phyloP scores from a whole-genome alignment of 2,888 invertebrate genomes.

The Ichneumon xanthorius region DNA sequence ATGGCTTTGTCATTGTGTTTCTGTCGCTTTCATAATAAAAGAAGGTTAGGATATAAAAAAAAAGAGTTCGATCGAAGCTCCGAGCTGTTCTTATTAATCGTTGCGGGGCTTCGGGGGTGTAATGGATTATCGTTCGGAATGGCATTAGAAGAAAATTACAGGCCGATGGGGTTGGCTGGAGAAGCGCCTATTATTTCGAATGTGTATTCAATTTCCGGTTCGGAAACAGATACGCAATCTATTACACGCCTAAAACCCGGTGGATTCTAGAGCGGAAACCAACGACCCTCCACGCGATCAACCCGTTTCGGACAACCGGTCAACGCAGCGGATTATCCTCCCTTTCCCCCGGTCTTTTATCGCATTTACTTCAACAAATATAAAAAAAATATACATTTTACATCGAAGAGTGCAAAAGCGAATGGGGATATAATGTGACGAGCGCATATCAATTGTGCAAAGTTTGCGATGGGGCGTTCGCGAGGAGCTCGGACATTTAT shows the following conservation, averaged over 20 bases:
- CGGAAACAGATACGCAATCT: constrained; percentile 69
- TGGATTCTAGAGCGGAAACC: neutral
- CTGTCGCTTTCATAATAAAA: neutral
- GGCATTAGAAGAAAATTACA: constrained; percentile 48
- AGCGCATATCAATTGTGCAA: constrained; percentile 21
- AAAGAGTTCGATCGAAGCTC: neutral
- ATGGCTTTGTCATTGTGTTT: constrained; percentile 17
- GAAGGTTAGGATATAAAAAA: constrained; percentile 2
- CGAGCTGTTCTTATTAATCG: constrained; percentile 11
- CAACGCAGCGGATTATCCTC: neutral
- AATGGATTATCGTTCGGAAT: constrained; percentile 18
- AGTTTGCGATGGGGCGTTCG: constrained; percentile 25
- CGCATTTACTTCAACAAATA: neutral
- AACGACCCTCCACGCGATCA: neutral
- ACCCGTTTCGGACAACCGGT: neutral
- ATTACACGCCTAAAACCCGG: constrained; percentile 25
- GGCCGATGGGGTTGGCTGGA: constrained; percentile 18
- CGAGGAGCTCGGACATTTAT: constrained; percentile 14
- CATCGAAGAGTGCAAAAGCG: neutral
- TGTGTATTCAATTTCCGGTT: constrained; percentile 79
- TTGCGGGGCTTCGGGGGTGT: neutral
- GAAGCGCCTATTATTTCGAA: constrained; percentile 72
- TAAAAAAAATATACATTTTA: neutral
- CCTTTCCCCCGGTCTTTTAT: neutral
- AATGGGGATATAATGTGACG: constrained; percentile 15